Base-by-base conservation (phyloP, 2,888 invertebrate species). In the Gonocerus acuteangulatus region DNA sequence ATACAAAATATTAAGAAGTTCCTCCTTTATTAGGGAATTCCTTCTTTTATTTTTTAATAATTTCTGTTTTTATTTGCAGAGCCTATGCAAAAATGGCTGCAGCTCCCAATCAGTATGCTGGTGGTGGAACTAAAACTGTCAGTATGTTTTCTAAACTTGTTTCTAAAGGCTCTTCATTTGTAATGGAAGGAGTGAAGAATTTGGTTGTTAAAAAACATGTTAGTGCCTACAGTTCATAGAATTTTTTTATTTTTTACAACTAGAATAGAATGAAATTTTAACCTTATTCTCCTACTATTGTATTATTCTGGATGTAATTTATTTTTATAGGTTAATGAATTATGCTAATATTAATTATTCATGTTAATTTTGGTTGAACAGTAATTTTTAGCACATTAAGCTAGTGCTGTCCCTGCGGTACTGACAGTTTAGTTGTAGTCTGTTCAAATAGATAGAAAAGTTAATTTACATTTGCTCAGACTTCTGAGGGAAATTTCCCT, bases 161-260 rank as follows among this genome's bases (percentile, higher is more conserved):
- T 70, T 90, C 90, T 7, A 95, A 96, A 73, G 95, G 96, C 19
- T 97, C 96, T 0, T 92, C 93, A 34, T 96, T 99, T 74, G 95
- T 99, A 0, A 99, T 99, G 96, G 99, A 99, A 76, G 99, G 96
- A 36, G 96, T 97, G 1, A 95, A 96, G 76, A 99, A 99, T 79
- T 82, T 99, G 70, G 97, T 97, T 16, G 92, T 99, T 7, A 99
- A 99, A 76, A 87, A 91, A 78, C 96, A 99, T 77, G 92, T 91
- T 74, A 82, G 86, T 81, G 48, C n/a, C n/a, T n/a, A 34, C 36
- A 21, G 21, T 49, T 21, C 9, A 49, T 16, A 34, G 61, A 36
- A 47, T 42, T 51, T 44, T 18, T 45, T 36, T 16, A 45, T 44
- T 47, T n/a, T n/a, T n/a, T n/a, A n/a, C n/a, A n/a, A n/a, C n/a